Conservation (phyloP, 2,797 vertebrate genomes). For the Babyrousa celebensis region DNA sequence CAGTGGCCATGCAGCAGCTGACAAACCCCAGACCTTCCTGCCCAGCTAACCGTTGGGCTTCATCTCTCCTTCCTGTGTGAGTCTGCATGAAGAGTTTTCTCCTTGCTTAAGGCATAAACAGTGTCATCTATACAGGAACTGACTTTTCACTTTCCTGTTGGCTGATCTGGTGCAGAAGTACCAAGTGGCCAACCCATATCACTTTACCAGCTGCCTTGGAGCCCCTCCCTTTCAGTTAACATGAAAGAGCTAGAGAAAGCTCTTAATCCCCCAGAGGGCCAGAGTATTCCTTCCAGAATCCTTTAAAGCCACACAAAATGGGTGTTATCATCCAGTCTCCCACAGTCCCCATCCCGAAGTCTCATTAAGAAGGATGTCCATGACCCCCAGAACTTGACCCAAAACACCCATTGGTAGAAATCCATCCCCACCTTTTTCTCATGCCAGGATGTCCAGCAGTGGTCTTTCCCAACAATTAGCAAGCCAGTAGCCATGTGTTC, state of each 20-base stretch:
- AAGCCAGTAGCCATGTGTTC: background rate
- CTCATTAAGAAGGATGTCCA: background rate
- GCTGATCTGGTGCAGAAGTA: constrained; percentile 39
- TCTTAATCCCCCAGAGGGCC: background rate
- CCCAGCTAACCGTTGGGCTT: background rate
- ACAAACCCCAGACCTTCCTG: background rate
- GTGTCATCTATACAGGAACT: background rate
- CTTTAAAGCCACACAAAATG: background rate
- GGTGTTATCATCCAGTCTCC: background rate
- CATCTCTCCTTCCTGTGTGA: background rate
- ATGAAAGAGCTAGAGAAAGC: background rate
- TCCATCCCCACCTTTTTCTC: background rate
- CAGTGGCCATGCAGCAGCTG: rapidly evolving
- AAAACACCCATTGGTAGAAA: background rate
- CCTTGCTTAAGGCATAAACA: background rate
- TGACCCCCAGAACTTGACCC: background rate
- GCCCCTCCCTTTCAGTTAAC: background rate
- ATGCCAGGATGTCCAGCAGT: background rate
- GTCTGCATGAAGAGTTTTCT: background rate
- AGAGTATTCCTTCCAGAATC: constrained; percentile 26
- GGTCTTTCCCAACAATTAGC: constrained; percentile 39
- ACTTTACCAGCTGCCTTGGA: background rate
- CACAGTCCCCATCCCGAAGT: background rate
- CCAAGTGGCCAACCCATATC: background rate
- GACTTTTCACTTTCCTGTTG: background rate